Evolutionary conservation across 2,888 invertebrate species (phyloP), one percentile per base, ranked within the genome.

Genomic region (Notodonta ziczac): DNA sequence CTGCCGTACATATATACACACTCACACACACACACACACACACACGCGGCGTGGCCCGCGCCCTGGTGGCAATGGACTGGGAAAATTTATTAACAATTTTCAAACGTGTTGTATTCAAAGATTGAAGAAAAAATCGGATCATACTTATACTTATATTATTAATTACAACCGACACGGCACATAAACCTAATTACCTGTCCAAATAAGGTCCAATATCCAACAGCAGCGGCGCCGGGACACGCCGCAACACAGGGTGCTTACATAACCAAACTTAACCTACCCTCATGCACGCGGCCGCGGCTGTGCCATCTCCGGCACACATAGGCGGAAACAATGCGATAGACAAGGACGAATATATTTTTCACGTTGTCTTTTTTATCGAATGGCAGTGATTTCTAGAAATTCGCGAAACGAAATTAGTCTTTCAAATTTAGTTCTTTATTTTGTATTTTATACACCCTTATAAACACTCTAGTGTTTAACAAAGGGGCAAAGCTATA

Each of bases 201-300:
- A 7, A 42, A 42, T 42, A 50, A 16, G 9, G 50, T n/a, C 10
- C 12, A 50, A 50, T 6, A 13, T 39, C 55, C 55, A 55, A 56
- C 42, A 40, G 4, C 44, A 14, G 35, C 51, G 54, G 24, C 53
- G 57, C 24, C 13, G 44, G 39, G 61, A 60, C 58, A 35, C 65
- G 42, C 59, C 62, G 54, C 57, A 70, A 82, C 89, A 86, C 89
- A 78, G 88, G 90, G 89, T 89, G 90, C 88, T 89, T 87, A 90
- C 90, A 77, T 71, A 81, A 81, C 86, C 87, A 81, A 80, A 83
- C 86, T 86, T 84, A 88, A 82, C 84, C 88, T 88, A 88, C 73
- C 82, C 82, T 58, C 72, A 74, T 74, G 85, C 74, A 74, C 83
- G 73, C 83, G 78, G 76, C 81, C 83, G 82, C 84, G 79, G 74